Conservation (phyloP, 2,797 vertebrate species). For the Neomorphus geoffroyi region DNA sequence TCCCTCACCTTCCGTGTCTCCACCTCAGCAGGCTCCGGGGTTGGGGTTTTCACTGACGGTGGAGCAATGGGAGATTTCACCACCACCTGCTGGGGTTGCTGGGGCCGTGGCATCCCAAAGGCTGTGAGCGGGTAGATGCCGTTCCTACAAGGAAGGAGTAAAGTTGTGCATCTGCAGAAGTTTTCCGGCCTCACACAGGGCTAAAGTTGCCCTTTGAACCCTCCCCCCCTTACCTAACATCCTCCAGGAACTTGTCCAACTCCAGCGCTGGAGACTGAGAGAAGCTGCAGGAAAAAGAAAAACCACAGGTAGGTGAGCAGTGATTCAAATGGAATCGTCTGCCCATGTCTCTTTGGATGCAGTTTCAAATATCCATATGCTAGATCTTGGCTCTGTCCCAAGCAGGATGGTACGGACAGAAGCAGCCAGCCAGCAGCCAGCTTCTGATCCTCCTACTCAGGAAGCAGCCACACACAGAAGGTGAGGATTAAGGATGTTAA, state of each 20-base stretch:
- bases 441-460: not conserved
- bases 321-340: not conserved
- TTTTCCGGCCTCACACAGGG: not conserved
- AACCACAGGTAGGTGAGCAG: not conserved
- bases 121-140: slow-evolving; percentile 97
- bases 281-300: slow-evolving; percentile 77
- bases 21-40: slow-evolving; percentile 94
- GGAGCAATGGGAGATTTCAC: slow-evolving; percentile 94
- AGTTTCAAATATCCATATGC: not conserved
- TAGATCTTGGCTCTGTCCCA: fast-evolving
- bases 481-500: not conserved
- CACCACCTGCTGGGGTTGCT: slow-evolving; percentile 94
- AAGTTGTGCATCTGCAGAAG: not conserved
- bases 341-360: not conserved
- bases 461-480: not conserved
- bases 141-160: slow-evolving; percentile 80
- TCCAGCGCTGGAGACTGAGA: slow-evolving; percentile 96
- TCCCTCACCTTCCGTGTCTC: slow-evolving; percentile 92
- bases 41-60: slow-evolving; percentile 94
- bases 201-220: not conserved
- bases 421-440: not conserved
- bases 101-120: slow-evolving; percentile 91
- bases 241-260: slow-evolving; percentile 97
- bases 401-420: not conserved
- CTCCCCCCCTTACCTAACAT: slow-evolving; percentile 86